A percentile compares a stretch with the other conserved stretches of the same genome.
Evolutionary conservation across 2,797 vertebrate species (phyloP).

Genomic region (Decapterus maruadsi): DNA sequence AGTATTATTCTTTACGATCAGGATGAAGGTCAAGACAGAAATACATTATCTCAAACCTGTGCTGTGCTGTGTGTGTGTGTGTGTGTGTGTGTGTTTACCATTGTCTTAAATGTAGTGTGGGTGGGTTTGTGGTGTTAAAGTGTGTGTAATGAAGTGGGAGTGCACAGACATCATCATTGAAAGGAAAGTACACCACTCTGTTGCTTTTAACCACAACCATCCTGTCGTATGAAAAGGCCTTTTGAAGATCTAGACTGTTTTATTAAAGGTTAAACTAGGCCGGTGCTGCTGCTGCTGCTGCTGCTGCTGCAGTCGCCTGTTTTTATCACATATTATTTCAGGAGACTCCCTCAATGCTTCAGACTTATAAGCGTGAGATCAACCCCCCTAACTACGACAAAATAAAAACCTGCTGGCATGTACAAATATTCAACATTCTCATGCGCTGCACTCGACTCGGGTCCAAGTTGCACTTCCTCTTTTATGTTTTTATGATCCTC

Average conservation of each 20-base stretch:
- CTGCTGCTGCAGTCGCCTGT: not conserved
- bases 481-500: conserved; percentile 72
- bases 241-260: not conserved
- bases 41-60: conserved; percentile 52
- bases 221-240: conserved; percentile 20
- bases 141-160: conserved; percentile 65
- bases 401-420: conserved; percentile 10
- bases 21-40: conserved; percentile 63
- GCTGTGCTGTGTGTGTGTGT: conserved; percentile 47
- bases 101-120: conserved; percentile 59
- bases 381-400: not conserved
- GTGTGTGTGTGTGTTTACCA: conserved; percentile 56
- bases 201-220: not conserved
- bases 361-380: conserved; percentile 6
- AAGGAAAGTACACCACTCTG: conserved; percentile 28
- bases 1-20: conserved; percentile 54
- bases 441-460: conserved; percentile 22
- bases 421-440: conserved; percentile 32
- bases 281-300: not conserved
- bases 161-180: conserved; percentile 19
- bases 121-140: conserved; percentile 50
- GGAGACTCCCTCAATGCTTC: not conserved
- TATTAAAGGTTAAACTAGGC: not conserved
- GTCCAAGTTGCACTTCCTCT: conserved; percentile 62
- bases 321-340: not conserved